Percentiles rank a stretch among this genome's conserved stretches.
These are phyloP conservation scores for Meandrusa payeni DNA, from an alignment of 2,888 invertebrate species.

Conservation along the genomic window DNA sequence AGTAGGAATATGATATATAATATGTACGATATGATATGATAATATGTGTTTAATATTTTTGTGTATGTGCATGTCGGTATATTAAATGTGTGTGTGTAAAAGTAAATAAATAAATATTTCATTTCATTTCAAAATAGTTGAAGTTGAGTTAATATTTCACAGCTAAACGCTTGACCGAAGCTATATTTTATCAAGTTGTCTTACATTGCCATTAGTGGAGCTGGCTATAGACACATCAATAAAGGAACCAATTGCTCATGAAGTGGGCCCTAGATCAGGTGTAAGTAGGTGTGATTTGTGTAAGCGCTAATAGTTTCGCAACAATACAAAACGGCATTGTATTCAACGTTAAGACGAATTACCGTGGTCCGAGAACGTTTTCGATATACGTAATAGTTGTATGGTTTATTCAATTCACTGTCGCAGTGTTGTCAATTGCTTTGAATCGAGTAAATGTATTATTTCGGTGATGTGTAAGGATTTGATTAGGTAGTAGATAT, in stretches of 20 bases:
- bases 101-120: too few species aligned
- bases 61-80: too few species aligned
- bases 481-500: too few species aligned
- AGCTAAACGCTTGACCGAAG: background rate
- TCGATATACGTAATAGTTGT: conserved; percentile 4
- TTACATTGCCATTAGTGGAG: conserved; percentile 32
- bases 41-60: too few species aligned
- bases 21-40: too few species aligned
- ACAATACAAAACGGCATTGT: conserved; percentile 20
- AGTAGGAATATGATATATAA: too few species aligned
- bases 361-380: too few species aligned
- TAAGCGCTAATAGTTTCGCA: conserved; percentile 25
- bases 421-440: too few species aligned
- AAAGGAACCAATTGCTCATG: conserved; percentile 29
- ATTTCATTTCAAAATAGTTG: too few species aligned
- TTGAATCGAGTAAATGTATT: too few species aligned
- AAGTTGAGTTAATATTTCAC: background rate
- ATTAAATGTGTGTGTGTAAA: too few species aligned
- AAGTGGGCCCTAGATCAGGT: conserved; percentile 22
- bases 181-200: conserved; percentile 31
- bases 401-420: background rate
- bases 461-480: too few species aligned
- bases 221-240: conserved; percentile 36
- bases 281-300: conserved; percentile 30
- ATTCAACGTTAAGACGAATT: conserved; percentile 13